phyloP scores from a whole-genome alignment of 2,113 vertebrate genomes.

The Colistium nudipinnis region DNA sequence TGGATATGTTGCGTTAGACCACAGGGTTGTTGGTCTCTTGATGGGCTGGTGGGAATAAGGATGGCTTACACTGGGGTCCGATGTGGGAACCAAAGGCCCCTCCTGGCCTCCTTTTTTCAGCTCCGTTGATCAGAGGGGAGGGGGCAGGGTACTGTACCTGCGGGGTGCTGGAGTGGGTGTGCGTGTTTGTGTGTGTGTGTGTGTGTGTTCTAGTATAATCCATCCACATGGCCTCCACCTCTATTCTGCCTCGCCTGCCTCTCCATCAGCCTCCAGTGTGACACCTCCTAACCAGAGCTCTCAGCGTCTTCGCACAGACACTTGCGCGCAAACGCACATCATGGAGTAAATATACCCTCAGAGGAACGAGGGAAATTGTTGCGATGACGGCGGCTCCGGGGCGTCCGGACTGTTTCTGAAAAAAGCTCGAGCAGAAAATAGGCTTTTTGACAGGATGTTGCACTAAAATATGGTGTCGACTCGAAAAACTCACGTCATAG shows the following conservation, averaged over 20 bases:
- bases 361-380: constrained; percentile 40
- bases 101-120: constrained; percentile 87
- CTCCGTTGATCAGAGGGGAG: constrained; percentile 86
- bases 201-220: constrained; percentile 82
- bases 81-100: constrained; percentile 83
- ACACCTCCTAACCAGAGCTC: constrained; percentile 85
- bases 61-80: constrained; percentile 76
- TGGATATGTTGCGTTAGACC: constrained; percentile 18
- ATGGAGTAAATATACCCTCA: constrained; percentile 38
- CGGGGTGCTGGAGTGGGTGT: constrained; percentile 63
- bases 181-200: constrained; percentile 16
- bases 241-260: constrained; percentile 35
- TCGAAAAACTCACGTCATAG: constrained; percentile 17
- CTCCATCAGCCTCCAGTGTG: constrained; percentile 81
- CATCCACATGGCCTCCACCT: constrained; percentile 76
- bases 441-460: constrained; percentile 22
- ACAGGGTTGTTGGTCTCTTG: constrained; percentile 29
- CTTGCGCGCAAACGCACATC: constrained; percentile 38
- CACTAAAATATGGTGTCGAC: constrained; percentile 13
- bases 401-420: constrained; percentile 6
- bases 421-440: constrained; percentile 10
- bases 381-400: constrained; percentile 44
- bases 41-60: constrained; percentile 65
- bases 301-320: constrained; percentile 50
- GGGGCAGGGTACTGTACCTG: constrained; percentile 83